These are phyloP conservation scores for Athalia rosae DNA, from an alignment of 2,888 invertebrate species.

Conservation along the genomic window DNA sequence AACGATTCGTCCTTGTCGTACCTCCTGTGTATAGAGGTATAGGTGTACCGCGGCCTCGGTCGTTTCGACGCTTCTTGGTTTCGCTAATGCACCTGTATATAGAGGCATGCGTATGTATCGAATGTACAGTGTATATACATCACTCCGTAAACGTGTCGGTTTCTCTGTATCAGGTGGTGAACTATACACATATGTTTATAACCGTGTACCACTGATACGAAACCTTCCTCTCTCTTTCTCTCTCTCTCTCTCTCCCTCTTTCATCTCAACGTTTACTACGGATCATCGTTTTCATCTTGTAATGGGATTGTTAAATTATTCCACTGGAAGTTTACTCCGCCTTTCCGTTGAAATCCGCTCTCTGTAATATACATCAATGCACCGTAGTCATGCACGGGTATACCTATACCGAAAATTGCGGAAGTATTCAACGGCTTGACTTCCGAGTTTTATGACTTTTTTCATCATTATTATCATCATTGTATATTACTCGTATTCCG, in stretches of 20 bases:
- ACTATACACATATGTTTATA: not conserved
- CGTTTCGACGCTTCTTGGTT: conserved; percentile 27
- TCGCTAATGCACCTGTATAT: conserved; percentile 27
- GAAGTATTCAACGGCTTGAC: too few relatives aligned
- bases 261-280: not conserved
- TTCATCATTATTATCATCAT: too few relatives aligned
- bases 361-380: not conserved
- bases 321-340: not conserved
- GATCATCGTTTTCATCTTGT: conserved; percentile 26
- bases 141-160: not conserved
- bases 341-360: not conserved
- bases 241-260: conserved; percentile 1
- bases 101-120: not conserved
- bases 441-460: too few relatives aligned
- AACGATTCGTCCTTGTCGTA: too few relatives aligned
- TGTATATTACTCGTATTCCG: too few relatives aligned
- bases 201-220: not conserved
- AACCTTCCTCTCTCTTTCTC: not conserved
- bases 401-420: too few relatives aligned
- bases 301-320: conserved; percentile 34
- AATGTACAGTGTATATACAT: conserved; percentile 7
- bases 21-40: too few relatives aligned
- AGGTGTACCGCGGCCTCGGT: conserved; percentile 8
- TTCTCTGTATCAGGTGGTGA: not conserved
- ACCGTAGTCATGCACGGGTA: too few relatives aligned